phyloP scores from a whole-genome alignment of 2,797 vertebrate species.

The Sparus aurata region DNA sequence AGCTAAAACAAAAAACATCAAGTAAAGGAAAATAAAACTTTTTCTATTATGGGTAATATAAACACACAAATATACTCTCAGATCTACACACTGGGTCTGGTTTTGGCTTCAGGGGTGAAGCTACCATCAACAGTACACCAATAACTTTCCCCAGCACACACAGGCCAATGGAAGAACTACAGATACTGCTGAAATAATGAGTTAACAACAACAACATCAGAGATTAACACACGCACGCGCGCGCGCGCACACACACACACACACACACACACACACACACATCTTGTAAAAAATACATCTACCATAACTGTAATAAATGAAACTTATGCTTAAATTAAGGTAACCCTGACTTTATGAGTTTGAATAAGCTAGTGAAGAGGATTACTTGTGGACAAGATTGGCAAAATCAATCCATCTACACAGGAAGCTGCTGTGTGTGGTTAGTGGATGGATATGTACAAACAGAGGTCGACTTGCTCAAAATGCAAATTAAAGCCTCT shows the following conservation, averaged over 20 bases:
- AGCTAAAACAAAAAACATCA: neutral
- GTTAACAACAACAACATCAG: constrained; percentile 14
- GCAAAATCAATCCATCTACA: constrained; percentile 1
- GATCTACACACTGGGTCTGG: constrained; percentile 53
- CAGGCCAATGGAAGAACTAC: constrained; percentile 59
- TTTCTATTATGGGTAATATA: neutral
- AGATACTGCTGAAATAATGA: constrained; percentile 52
- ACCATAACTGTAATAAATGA: neutral
- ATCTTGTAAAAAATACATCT: neutral
- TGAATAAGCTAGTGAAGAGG: neutral
- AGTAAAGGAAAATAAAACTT: neutral
- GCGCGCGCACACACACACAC: neutral
- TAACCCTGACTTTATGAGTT: neutral
- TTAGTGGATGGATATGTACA: neutral
- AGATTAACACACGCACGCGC: neutral
- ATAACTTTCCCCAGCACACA: constrained; percentile 84
- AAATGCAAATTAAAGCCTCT: neutral
- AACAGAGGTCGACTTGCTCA: constrained; percentile 1
- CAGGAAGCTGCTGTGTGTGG: constrained; percentile 33
- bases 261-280: neutral
- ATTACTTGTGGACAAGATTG: neutral
- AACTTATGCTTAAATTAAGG: neutral
- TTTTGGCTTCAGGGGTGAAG: constrained; percentile 57
- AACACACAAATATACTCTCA: constrained; percentile 16
- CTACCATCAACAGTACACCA: constrained; percentile 85